A percentile compares a stretch with the other conserved stretches of the same genome.
phyloP scores from a whole-genome alignment of 2,888 invertebrate species.

The Caenorhabditis virilis region DNA sequence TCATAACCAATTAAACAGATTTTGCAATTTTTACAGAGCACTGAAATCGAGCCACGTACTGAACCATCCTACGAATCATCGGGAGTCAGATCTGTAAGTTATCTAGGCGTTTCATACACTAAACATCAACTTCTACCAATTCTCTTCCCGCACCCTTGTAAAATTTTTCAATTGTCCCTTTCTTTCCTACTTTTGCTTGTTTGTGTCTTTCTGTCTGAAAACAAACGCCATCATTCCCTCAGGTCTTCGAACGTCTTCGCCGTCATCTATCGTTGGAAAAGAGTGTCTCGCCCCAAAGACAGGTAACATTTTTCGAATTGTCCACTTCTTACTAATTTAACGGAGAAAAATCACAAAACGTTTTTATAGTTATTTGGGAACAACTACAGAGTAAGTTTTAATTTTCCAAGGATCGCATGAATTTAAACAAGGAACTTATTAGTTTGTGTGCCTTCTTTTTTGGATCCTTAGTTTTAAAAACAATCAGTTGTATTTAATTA shows the following conservation, averaged over 20 bases:
- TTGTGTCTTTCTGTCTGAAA: constrained; percentile 6
- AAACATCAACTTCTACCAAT: not conserved
- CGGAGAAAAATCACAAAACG: no score
- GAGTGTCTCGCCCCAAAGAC: constrained; percentile 49
- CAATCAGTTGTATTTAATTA: no score
- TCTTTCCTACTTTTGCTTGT: constrained; percentile 11
- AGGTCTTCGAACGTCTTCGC: constrained; percentile 54
- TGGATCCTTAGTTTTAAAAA: no score
- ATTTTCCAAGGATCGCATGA: not conserved
- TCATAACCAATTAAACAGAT: no score
- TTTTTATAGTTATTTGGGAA: no score
- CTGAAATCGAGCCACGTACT: constrained; percentile 47
- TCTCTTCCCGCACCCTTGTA: no score
- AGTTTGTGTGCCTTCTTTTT: constrained; percentile 3
- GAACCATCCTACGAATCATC: constrained; percentile 35
- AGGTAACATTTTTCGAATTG: no score
- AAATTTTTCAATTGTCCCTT: no score
- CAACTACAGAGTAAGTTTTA: no score
- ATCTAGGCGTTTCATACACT: no score
- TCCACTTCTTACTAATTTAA: no score
- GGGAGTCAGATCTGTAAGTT: constrained; percentile 36
- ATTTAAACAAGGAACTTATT: constrained; percentile 20
- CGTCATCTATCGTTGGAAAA: constrained; percentile 63
- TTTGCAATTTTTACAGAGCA: constrained; percentile 44
- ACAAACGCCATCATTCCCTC: constrained; percentile 10